Evolutionary conservation across 1,140 invertebrate genomes (phyloP).

Genomic region (Maniola jurtina): DNA sequence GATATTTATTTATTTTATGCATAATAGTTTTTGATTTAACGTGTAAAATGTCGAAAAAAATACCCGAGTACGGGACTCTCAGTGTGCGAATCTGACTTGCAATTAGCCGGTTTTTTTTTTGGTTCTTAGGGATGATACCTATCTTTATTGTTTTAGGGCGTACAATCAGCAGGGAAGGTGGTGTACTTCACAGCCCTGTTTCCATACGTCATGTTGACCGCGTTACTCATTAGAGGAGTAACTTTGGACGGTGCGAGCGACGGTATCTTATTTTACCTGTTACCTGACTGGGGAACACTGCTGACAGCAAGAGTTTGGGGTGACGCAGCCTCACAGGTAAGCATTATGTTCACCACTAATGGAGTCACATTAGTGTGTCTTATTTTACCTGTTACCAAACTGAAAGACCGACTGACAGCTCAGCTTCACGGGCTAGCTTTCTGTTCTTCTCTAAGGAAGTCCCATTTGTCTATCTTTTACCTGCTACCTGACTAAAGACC

Average conservation of each 20-base stretch:
- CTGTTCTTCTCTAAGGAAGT: no score
- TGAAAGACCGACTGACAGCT: no score
- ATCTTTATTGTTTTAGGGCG: slow-evolving; percentile 72
- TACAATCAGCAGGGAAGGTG: slow-evolving; percentile 90
- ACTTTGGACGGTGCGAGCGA: slow-evolving; percentile 85
- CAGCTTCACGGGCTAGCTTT: no score
- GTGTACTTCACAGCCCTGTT: slow-evolving; percentile 88
- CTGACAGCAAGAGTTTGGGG: slow-evolving; percentile 80
- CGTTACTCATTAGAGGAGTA: slow-evolving; percentile 83
- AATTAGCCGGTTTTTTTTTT: no score
- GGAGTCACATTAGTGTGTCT: neutral
- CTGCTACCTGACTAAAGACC: no score
- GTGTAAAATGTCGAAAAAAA: no score
- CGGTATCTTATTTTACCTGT: slow-evolving; percentile 88
- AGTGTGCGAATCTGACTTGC: no score
- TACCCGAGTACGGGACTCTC: no score
- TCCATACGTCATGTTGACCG: slow-evolving; percentile 87
- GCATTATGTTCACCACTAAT: neutral
- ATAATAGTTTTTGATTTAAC: no score
- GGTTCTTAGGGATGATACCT: neutral
- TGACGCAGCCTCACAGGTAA: slow-evolving; percentile 80
- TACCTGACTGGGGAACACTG: slow-evolving; percentile 86
- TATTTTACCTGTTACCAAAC: no score
- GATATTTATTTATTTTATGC: no score
- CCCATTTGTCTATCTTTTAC: no score